Evolutionary conservation across 2,888 invertebrate genomes (phyloP).

Genomic region (Machimus rusticus): DNA sequence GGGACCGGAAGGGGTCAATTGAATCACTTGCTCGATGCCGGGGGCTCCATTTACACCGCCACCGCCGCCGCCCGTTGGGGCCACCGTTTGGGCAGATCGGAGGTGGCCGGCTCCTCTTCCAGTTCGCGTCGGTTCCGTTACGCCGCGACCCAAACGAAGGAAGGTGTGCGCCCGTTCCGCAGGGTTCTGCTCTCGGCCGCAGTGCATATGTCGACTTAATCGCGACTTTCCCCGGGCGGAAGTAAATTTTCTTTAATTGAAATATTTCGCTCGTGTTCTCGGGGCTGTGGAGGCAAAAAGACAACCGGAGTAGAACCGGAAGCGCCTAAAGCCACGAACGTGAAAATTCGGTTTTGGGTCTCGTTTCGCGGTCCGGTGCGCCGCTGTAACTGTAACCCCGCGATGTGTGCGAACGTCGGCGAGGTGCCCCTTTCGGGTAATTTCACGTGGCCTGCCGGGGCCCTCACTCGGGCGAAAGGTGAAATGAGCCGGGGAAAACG

Average conservation of each 20-base stretch:
- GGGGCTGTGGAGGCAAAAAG: not conserved
- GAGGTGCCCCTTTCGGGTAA: not conserved
- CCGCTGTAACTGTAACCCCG: not conserved
- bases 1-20: constrained; percentile 54
- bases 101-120: not conserved
- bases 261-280: constrained; percentile 5
- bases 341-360: constrained; percentile 16
- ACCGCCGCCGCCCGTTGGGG: not conserved
- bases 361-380: constrained; percentile 18
- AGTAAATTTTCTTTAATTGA: constrained; percentile 41
- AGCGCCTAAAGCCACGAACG: constrained; percentile 23
- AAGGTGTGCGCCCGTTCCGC: not conserved
- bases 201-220: constrained; percentile 10
- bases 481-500: constrained; percentile 11
- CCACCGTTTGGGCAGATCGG: not conserved
- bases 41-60: constrained; percentile 28
- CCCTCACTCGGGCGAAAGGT: not conserved
- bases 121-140: not conserved
- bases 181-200: not conserved
- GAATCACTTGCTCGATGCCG: constrained; percentile 45
- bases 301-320: not conserved
- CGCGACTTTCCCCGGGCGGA: constrained; percentile 26
- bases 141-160: not conserved
- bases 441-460: not conserved
- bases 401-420: not conserved